Percentiles rank a stretch among this genome's conserved stretches.
phyloP scores from a whole-genome alignment of 2,113 vertebrate species.

The Oncorhynchus nerka region DNA sequence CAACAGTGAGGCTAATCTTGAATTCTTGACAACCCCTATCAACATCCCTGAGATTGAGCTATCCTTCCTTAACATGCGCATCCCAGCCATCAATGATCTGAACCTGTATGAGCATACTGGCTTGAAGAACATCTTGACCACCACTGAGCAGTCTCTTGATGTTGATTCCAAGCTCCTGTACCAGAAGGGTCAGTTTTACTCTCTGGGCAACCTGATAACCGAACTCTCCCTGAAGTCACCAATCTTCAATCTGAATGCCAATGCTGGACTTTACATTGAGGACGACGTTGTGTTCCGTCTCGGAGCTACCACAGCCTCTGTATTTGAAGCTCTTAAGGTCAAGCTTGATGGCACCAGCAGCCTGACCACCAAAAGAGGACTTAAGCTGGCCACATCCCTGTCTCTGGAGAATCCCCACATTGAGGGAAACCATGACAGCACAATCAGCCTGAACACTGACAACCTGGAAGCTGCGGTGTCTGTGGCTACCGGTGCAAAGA shows the following conservation, averaged over 20 bases:
- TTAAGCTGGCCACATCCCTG: slow-evolving; percentile 85
- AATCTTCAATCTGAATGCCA: slow-evolving; percentile 81
- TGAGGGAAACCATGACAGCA: slow-evolving; percentile 82
- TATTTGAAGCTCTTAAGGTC: slow-evolving; percentile 78
- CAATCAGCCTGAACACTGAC: slow-evolving; percentile 76
- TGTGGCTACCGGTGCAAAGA: slow-evolving; percentile 69
- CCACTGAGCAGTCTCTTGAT: slow-evolving; percentile 83
- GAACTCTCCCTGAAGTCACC: slow-evolving; percentile 89
- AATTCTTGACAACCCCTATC: slow-evolving; percentile 82
- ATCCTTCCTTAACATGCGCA: slow-evolving; percentile 72
- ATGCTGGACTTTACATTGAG: slow-evolving; percentile 78
- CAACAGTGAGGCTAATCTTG: slow-evolving; percentile 84
- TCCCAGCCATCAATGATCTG: slow-evolving; percentile 72
- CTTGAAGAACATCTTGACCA: slow-evolving; percentile 81
- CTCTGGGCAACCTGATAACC: slow-evolving; percentile 81
- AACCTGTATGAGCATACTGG: slow-evolving; percentile 84
- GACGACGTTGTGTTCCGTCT: slow-evolving; percentile 84
- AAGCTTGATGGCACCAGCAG: slow-evolving; percentile 87
- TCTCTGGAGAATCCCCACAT: slow-evolving; percentile 79
- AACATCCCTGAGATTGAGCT: slow-evolving; percentile 79
- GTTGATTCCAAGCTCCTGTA: slow-evolving; percentile 81
- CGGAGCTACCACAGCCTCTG: slow-evolving; percentile 79
- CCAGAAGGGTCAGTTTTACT: slow-evolving; percentile 80
- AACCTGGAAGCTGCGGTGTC: slow-evolving; percentile 71
- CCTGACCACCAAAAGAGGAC: slow-evolving; percentile 81